phyloP scores from a whole-genome alignment of 1,140 invertebrate genomes.

The Psix sp. region DNA sequence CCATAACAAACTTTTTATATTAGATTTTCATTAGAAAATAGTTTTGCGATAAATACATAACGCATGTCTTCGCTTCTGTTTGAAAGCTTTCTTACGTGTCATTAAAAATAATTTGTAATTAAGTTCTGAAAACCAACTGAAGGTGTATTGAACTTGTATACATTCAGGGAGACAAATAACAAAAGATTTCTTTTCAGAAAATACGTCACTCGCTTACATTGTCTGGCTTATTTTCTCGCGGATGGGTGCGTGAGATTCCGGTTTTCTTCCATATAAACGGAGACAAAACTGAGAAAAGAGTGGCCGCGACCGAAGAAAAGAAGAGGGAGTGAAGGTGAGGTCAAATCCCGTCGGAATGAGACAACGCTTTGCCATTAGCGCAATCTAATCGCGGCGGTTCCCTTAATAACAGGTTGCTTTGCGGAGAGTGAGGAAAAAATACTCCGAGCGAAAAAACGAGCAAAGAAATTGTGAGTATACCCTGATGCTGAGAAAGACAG shows the following conservation, averaged over 20 bases:
- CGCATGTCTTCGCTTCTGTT: background rate
- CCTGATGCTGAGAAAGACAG: conserved; percentile 21
- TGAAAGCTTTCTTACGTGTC: background rate
- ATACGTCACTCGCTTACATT: background rate
- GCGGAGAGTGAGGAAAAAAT: conserved; percentile 37
- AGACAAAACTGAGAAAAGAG: conserved; percentile 42
- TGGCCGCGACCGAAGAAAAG: conserved; percentile 17
- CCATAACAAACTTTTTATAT: background rate
- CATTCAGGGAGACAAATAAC: too few relatives aligned
- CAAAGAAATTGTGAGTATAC: conserved; percentile 14
- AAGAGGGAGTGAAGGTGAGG: conserved; percentile 51
- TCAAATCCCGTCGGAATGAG: conserved; percentile 60
- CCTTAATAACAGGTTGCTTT: conserved; percentile 60
- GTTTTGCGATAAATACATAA: background rate
- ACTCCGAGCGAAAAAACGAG: conserved; percentile 31
- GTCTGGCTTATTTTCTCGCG: background rate
- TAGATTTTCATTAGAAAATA: background rate
- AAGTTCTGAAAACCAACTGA: background rate
- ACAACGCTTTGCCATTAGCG: conserved; percentile 70
- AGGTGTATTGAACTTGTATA: background rate
- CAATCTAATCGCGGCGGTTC: conserved; percentile 67
- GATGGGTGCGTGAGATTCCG: conserved; percentile 8
- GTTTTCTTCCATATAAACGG: conserved; percentile 31
- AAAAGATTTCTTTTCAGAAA: background rate
- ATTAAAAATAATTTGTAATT: background rate